Evolutionary conservation across 1,140 invertebrate species (phyloP), one percentile per base, ranked within the genome.

Genomic region (Bilobella aurantiaca): DNA sequence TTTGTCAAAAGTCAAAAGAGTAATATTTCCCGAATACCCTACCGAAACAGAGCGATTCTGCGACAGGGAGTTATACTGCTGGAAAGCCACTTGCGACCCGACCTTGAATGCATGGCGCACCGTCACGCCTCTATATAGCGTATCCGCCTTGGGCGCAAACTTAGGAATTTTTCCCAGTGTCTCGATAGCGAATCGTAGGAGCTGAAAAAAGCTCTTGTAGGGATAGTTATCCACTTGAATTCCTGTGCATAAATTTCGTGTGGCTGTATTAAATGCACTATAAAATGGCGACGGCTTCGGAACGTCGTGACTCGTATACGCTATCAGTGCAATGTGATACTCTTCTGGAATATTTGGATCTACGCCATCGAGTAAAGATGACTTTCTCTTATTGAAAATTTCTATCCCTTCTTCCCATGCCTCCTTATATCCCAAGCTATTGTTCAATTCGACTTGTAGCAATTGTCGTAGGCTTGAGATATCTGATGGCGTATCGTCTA

Each of bases 251-350:
- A 56, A 23, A 5, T 56, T 25, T 23, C 49, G 12, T 23, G 21
- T 23, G 49, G 12, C 14, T 5, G 14, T 14, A 23, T 56, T 56
- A 23, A 56, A 56, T 5, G 8, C 49, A 14, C 12, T 14, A 56
- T 56, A 56, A 23, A 56, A 56, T 5, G 49, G 49, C 12, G 14
- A 14, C 12, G 12, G 12, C 49, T 56, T 56, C 23, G 49, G 49
- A 14, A 23, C 23, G 25, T 56, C 49, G 23, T 56, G 49, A 5
- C 5, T 23, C 5, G 49, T 56, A 23, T 56, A 56, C 5, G 49
- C 25, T 14, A 56, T 56, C 12, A 56, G 49, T 14, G 49, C 49
- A 56, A 56, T 56, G 49, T 56, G 49, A 23, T n/a, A 56, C 49
- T 56, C 49, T n/a, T 56, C 49, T 12, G 49, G 49, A 5, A 56